Percentiles rank a stretch among this genome's conserved stretches.
Evolutionary conservation across 2,888 invertebrate species (phyloP).

Genomic region (Malthinus seriepunctatus): DNA sequence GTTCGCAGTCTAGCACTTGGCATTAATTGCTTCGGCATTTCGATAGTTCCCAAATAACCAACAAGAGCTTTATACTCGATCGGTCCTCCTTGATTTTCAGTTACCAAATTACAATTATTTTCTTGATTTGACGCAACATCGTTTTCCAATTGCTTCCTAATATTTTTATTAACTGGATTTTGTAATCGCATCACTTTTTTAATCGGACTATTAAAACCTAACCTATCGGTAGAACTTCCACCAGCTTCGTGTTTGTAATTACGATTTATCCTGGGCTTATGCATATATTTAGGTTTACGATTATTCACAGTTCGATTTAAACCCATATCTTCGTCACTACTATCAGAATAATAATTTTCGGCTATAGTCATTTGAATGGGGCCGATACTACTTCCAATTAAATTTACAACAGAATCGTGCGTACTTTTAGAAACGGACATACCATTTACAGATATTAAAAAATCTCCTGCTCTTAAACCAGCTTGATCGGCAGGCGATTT

Average conservation of each 20-base stretch:
- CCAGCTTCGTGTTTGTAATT: slow-evolving; percentile 32
- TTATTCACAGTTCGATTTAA: slow-evolving; percentile 57
- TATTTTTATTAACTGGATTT: slow-evolving; percentile 10
- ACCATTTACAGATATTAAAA: slow-evolving; percentile 89
- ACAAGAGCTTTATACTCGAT: slow-evolving; percentile 85
- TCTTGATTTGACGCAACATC: slow-evolving; percentile 11
- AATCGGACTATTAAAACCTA: slow-evolving; percentile 27
- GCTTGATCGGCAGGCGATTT: slow-evolving; percentile 90
- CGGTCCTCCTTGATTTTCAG: slow-evolving; percentile 56
- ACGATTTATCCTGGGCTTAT: slow-evolving; percentile 39
- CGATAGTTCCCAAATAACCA: slow-evolving; percentile 94
- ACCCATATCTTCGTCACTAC: slow-evolving; percentile 76
- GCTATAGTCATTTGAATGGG: slow-evolving; percentile 85
- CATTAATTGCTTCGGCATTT: slow-evolving; percentile 85
- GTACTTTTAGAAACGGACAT: slow-evolving; percentile 88
- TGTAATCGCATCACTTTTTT: slow-evolving; percentile 30
- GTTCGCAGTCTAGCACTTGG: slow-evolving; percentile 76
- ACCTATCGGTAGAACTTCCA: slow-evolving; percentile 22
- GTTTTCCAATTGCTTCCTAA: slow-evolving; percentile 8
- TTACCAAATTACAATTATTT: slow-evolving; percentile 23
- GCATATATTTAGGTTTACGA: slow-evolving; percentile 66
- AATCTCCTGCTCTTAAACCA: slow-evolving; percentile 90
- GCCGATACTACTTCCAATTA: slow-evolving; percentile 86
- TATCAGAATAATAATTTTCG: slow-evolving; percentile 83
- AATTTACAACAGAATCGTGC: slow-evolving; percentile 90